phyloP scores from a whole-genome alignment of 2,797 vertebrate species.

The Melanogrammus aeglefinus region DNA sequence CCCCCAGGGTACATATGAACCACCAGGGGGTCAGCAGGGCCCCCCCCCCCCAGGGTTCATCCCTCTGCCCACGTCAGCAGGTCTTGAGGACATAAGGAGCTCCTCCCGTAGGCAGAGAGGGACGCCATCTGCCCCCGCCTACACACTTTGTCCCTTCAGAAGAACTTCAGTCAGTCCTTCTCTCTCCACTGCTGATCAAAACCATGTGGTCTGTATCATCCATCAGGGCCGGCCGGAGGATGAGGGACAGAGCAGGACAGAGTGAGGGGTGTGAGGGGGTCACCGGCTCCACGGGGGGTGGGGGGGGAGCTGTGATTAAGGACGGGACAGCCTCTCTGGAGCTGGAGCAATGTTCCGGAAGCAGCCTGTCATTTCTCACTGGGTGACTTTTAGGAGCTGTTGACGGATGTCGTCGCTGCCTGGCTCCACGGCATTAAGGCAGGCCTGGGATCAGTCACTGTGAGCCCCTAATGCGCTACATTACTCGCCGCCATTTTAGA shows the following conservation, averaged over 20 bases:
- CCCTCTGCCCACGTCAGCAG: slow-evolving; percentile 50
- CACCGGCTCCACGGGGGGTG: background rate
- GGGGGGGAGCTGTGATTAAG: slow-evolving; percentile 66
- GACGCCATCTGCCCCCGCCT: too few species aligned
- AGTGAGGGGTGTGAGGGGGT: background rate
- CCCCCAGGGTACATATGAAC: slow-evolving; percentile 17
- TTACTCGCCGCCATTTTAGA: slow-evolving; percentile 68
- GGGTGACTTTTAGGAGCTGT: slow-evolving; percentile 72
- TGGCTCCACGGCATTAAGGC: slow-evolving; percentile 63
- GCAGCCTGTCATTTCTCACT: slow-evolving; percentile 66
- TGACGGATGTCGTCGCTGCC: slow-evolving; percentile 57
- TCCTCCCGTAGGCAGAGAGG: slow-evolving; percentile 47
- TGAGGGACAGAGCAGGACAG: background rate
- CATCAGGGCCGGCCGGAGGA: slow-evolving; percentile 30
- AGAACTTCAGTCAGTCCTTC: slow-evolving; percentile 42
- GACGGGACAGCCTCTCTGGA: slow-evolving; percentile 64
- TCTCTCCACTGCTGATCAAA: slow-evolving; percentile 63
- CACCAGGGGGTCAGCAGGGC: background rate
- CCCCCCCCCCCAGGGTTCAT: slow-evolving; percentile 18
- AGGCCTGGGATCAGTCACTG: slow-evolving; percentile 68
- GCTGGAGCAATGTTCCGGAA: slow-evolving; percentile 67
- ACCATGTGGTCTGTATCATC: slow-evolving; percentile 52
- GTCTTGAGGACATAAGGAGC: slow-evolving; percentile 32
- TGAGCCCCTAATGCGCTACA: slow-evolving; percentile 63
- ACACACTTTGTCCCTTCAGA: background rate